Conservation (phyloP, 2,888 invertebrate genomes). For the Heliconius hortense region DNA sequence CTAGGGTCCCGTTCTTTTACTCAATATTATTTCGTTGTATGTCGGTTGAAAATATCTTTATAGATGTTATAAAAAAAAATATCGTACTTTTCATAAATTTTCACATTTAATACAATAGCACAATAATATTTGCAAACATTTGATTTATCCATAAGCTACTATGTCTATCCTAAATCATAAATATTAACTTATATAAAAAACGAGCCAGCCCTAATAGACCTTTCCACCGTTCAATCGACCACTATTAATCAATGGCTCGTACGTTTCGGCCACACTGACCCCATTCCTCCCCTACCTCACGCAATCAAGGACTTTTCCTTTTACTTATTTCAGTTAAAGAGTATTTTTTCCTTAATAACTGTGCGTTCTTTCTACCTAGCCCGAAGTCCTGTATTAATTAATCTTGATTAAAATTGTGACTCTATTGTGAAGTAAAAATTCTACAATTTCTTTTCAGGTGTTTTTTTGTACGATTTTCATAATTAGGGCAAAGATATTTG, state of each 20-base stretch:
- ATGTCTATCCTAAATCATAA: background rate
- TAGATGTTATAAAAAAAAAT: too few species aligned
- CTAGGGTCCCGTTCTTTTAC: too few species aligned
- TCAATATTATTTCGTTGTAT: too few species aligned
- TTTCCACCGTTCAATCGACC: constrained; percentile 32
- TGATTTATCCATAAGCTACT: background rate
- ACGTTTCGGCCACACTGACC: constrained; percentile 42
- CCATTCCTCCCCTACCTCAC: constrained; percentile 40
- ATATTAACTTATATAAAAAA: background rate
- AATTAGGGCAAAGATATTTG: background rate
- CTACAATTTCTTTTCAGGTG: background rate
- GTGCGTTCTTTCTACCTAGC: constrained; percentile 14
- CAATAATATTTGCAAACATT: background rate
- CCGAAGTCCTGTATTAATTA: constrained; percentile 29
- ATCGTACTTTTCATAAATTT: too few species aligned
- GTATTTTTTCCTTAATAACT: constrained; percentile 33
- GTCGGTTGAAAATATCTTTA: too few species aligned
- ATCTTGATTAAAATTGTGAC: constrained; percentile 25
- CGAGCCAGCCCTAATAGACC: constrained; percentile 7
- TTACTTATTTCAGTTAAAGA: constrained; percentile 37
- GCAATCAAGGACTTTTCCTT: constrained; percentile 44
- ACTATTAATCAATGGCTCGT: constrained; percentile 43
- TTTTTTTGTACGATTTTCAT: background rate
- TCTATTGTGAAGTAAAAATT: constrained; percentile 19
- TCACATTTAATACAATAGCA: too few species aligned